These are phyloP conservation scores for Lycocorax pyrrhopterus DNA, from an alignment of 2,113 vertebrate genomes.

Conservation along the genomic window DNA sequence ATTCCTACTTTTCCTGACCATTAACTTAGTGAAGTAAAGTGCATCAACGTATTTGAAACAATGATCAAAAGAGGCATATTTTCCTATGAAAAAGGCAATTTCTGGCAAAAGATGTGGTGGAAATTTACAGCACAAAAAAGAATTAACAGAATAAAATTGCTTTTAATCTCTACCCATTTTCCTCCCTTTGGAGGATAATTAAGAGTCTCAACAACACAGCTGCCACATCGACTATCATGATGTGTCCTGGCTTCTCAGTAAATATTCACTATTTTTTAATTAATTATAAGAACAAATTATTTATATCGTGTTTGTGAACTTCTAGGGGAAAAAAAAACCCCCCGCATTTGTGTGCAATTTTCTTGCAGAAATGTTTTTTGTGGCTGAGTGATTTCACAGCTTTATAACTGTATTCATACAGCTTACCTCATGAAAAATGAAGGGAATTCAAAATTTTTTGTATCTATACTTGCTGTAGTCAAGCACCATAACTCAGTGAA, in stretches of 20 bases:
- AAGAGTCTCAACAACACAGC: neutral
- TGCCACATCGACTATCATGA: neutral
- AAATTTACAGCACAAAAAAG: constrained; percentile 19
- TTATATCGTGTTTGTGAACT: neutral
- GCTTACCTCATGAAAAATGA: neutral
- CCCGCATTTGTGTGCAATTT: neutral
- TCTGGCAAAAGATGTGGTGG: neutral
- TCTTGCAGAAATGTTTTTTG: neutral
- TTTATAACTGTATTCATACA: neutral
- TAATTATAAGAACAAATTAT: neutral
- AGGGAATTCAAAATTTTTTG: neutral
- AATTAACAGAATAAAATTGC: neutral
- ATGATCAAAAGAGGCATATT: neutral
- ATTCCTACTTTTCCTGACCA: neutral
- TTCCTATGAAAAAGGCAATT: constrained; percentile 3
- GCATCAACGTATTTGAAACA: neutral
- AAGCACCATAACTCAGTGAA: neutral
- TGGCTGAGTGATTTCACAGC: neutral
- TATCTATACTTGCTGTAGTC: neutral
- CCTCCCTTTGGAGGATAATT: neutral
- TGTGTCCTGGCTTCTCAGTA: neutral
- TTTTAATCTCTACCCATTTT: constrained; percentile 9
- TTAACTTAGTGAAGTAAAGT: neutral
- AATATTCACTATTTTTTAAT: neutral
- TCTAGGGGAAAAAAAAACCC: neutral